Base-by-base conservation (phyloP, 2,113 vertebrate species). In the Bostrychus sinensis region DNA sequence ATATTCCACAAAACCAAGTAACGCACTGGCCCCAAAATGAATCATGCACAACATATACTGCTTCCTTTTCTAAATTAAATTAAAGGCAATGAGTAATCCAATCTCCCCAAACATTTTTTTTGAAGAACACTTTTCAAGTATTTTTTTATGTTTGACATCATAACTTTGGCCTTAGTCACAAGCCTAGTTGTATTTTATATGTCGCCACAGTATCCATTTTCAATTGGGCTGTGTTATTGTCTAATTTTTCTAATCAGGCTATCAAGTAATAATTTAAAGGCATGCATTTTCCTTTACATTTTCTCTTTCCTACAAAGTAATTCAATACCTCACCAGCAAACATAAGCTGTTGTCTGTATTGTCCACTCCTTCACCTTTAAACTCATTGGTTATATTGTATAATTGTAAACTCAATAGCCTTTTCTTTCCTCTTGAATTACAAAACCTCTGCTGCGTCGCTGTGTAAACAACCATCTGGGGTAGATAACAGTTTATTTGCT, bases 241-340 rank as follows among this genome's bases (percentile, higher is more conserved):
- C 22, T 48, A 20, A 25, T 25, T 22, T 13, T 48, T 48, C 45
- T 48, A 7, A 11, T 5, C 45, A 48, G 20, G 22, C 45, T 48
- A 48, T 25, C n/a, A 48, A 25, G 45, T 14, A 11, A 25, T 48
- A 48, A 48, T 48, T 48, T 48, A 48, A 20, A 48, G 16, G 19
- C 13, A 2, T 25, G 45, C 22, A 7, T 48, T 25, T 25, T 48
- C 45, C 45, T 7, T 22, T 25, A 48, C 22, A 25, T 48, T 48
- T 48, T 48, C 23, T 48, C 45, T 48, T 48, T 48, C 45, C 45
- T 48, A 25, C 22, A 22, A 48, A 25, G 45, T 13, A 5, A 48
- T 25, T 48, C 45, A 48, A 48, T 48, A 48, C 25, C 45, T 14
- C 12, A 14, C 5, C 8, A 20, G 12, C 22, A 25, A 23, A 23